These are phyloP conservation scores for Pseudochromis fuscus DNA, from an alignment of 2,797 vertebrate genomes.

Conservation along the genomic window DNA sequence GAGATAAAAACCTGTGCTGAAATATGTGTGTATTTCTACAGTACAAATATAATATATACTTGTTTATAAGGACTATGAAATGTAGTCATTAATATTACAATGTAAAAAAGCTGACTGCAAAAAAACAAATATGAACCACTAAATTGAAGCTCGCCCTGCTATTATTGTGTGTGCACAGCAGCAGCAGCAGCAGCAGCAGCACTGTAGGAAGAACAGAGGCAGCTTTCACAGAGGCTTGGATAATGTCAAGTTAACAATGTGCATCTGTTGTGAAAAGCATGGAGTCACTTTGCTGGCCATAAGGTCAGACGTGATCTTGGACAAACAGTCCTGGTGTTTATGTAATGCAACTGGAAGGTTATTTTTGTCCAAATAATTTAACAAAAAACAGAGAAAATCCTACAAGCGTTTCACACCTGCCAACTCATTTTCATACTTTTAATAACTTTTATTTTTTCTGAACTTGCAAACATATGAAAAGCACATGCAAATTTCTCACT, in stretches of 20 bases:
- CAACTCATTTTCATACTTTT: background rate
- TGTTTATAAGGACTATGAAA: too few species aligned
- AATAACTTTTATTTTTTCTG: background rate
- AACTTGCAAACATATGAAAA: background rate
- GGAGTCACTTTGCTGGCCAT: constrained; percentile 41
- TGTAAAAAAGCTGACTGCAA: too few species aligned
- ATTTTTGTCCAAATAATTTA: background rate
- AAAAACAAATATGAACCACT: too few species aligned
- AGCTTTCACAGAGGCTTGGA: constrained; percentile 51
- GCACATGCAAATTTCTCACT: background rate
- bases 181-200: constrained; percentile 19
- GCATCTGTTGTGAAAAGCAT: constrained; percentile 55
- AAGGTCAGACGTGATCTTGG: constrained; percentile 50
- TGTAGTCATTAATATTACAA: too few species aligned
- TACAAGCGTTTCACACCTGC: background rate
- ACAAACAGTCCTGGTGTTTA: constrained; percentile 28
- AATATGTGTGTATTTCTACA: too few species aligned
- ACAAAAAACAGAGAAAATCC: too few species aligned
- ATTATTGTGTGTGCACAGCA: constrained; percentile 25
- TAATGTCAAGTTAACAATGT: constrained; percentile 71
- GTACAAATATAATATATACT: too few species aligned
- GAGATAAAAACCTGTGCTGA: too few species aligned
- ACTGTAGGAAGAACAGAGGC: constrained; percentile 53
- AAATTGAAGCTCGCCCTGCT: too few species aligned
- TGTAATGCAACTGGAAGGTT: constrained; percentile 15